Base-by-base conservation (phyloP, 2,797 vertebrate species). In the Bryconaethiops microstoma region DNA sequence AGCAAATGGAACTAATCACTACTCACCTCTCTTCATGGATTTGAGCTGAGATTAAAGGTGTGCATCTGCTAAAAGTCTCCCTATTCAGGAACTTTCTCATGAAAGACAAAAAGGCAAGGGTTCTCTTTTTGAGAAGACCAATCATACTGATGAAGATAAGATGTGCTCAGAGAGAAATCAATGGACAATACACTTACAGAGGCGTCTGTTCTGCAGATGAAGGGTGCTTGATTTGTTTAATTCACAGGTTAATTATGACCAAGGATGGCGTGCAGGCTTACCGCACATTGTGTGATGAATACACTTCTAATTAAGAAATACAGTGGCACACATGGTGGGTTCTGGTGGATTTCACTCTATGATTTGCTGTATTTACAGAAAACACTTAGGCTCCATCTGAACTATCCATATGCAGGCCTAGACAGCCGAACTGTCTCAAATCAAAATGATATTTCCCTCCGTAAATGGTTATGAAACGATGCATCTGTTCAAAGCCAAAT, bases 111-210 rank as follows among this genome's bases (percentile, higher is more conserved):
- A 78, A 77, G n/a, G 77, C 21, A 71, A 64, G 54, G 57, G 48
- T 69, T 83, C 35, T 16, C 23, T 60, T 79, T 77, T 42, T 73
- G 68, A 75, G 55, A 77, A 57, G 73, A 55, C 45, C 69, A 40
- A 74, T 81, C 39, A 57, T 42, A 60, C 12, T 78, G 52, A 78
- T 75, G 57, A 78, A 73, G 29, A 50, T 16, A 63, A 42, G 62
- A 71, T 74, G 57, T 69, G 52, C 21, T 40, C 57, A 60, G 57
- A 74, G 79, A 77, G 48, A 19, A 80, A 78, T 84, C 82, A 77
- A 54, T 80, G 77, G 23, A 77, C 57, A 75, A 78, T 57, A 42
- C 65, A 78, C 50, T 60, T 5, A 57, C 54, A 48, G 64, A 65
- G 71, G 74, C 25, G 55, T 14, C 64, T 45, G 25, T 76, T 71